Base-by-base conservation (phyloP, 2,797 vertebrate species). In the Tenualosa thibaudeaui region DNA sequence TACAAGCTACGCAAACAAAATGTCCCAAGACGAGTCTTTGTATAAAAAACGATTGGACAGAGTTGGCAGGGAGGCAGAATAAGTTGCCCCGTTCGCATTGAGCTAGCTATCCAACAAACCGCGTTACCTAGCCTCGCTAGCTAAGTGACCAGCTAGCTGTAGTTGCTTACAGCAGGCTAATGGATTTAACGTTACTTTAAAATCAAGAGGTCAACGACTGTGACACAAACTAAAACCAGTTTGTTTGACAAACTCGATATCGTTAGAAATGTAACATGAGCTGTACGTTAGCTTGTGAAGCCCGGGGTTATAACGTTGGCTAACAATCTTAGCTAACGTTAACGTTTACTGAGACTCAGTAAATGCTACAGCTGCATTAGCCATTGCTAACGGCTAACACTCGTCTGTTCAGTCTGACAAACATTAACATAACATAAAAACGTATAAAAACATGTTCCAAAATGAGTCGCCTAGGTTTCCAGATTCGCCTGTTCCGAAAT, bases 351-450 rank as follows among this genome's bases (percentile, higher is more conserved):
- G 71, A 17, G 40, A 78, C 71, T 78, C 37, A 15, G 40, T 46
- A 78, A 78, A 26, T 78, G 71, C 37, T 19, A 78, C 46, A 43
- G 71, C 71, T 78, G 71, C 71, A 78, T 78, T 78, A 78, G 71
- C 71, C 71, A 78, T 46, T 1, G 71, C 22, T 46, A 78, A 46
- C 71, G 40, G 71, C 71, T 78, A 78, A 78, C 71, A 9, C 26
- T 37, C 9, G 40, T n/a, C 81, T 81, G 68, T 84, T 85, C 84
- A 81, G 75, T 83, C n/a, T 12, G 49, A 49, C 82, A 58, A 65
- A 49, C 82, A 58, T 82, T 81, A 58, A 85, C 3, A 85, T 6
- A 19, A 37, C 12, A 56, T 60, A 43, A 87, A 83, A 75, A 19
- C 50, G 2, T 19, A 85, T 26, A 88, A 83, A 78, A 19, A 54